Conservation (phyloP, 1,140 invertebrate genomes). For the Cotesia typhae region DNA sequence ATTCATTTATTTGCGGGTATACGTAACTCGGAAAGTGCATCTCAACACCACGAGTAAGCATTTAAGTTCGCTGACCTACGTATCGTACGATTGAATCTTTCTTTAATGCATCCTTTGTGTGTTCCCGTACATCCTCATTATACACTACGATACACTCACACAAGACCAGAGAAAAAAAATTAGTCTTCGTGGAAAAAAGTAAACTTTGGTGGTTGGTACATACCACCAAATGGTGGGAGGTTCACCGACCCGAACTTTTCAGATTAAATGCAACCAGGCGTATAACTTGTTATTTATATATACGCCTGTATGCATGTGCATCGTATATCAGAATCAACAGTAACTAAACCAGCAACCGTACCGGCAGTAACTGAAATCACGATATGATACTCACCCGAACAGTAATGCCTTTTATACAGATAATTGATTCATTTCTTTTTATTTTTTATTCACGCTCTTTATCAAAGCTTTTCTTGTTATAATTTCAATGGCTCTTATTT, state of each 20-base stretch:
- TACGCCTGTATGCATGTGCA: background rate
- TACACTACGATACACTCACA: constrained; percentile 10
- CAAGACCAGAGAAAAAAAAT: constrained; percentile 19
- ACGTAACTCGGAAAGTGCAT: background rate
- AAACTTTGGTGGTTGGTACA: constrained; percentile 20
- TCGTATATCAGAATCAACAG: background rate
- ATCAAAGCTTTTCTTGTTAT: background rate
- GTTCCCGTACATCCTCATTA: constrained; percentile 29
- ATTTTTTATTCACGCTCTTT: background rate
- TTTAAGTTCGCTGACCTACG: constrained; percentile 20
- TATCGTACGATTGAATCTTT: constrained; percentile 31
- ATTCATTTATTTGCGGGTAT: background rate
- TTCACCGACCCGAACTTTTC: constrained; percentile 36
- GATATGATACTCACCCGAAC: constrained; percentile 19
- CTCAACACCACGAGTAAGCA: background rate
- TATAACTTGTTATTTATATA: constrained; percentile 28
- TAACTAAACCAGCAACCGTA: background rate
- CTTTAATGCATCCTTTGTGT: constrained; percentile 31
- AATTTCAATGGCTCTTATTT: too few species aligned
- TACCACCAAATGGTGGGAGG: constrained; percentile 10
- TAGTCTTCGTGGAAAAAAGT: constrained; percentile 24
- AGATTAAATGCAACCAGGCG: constrained; percentile 42
- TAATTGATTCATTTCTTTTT: constrained; percentile 56
- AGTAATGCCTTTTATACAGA: constrained; percentile 53
- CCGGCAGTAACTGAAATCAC: constrained; percentile 9